Evolutionary conservation across 2,113 vertebrate species (phyloP), one percentile per base, ranked within the genome.

Genomic region (Ophiodon elongatus): DNA sequence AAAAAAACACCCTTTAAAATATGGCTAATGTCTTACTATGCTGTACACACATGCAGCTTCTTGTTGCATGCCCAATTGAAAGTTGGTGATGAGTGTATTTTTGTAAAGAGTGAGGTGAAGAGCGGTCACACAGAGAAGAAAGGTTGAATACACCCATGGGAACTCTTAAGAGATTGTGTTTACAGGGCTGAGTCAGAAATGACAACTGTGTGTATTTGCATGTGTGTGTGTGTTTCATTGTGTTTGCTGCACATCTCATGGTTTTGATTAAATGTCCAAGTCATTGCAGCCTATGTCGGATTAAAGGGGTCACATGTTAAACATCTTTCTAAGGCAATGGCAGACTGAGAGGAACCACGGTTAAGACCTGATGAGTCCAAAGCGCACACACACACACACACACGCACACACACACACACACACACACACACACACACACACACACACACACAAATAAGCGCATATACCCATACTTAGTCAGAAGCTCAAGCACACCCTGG

Each of bases 81-180:
- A 52, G 10, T n/a, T 39, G 25, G 56, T 64, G 45, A 29, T 37
- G 35, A 71, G 56, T 57, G 35, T 70, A 27, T 73, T 43, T 82
- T 70, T 56, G 25, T 63, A 10, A 45, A 56, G 66, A 65, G 66
- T 15, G 60, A 71, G 37, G 59, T 57, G 17, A 76, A 76, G 35
- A 47, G 27, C 33, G 25, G 57, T 63, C 64, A 62, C 15, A 54
- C 4, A 52, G n/a, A 60, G 52, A 29, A 63, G 31, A 77, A 31
- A 82, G 66, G 74, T 62, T 25, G 35, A 73, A n/a, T 27, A 47
- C 27, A 69, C 54, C 29, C 23, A 33, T n/a, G 66, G 68, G 52
- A 37, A 59, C 56, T 25, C 35, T 67, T 10, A 35, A 67, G 27
- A 63, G 73, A 37, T 78, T 56, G 2, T 35, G 45, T 76, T 78